phyloP scores from a whole-genome alignment of 1,140 invertebrate species.

The Caenorhabditis latens region DNA sequence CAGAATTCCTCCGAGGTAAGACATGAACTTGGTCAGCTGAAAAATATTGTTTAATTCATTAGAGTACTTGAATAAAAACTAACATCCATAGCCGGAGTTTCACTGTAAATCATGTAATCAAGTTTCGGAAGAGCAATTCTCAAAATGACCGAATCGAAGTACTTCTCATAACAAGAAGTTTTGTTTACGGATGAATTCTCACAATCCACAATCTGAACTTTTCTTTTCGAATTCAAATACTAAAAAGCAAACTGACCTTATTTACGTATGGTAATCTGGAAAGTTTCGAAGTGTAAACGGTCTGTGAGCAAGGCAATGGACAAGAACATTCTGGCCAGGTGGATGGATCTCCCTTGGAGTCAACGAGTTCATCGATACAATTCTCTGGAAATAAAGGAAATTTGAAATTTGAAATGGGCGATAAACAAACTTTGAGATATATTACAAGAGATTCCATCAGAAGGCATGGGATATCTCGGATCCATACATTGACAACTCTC shows the following conservation, averaged over 20 bases:
- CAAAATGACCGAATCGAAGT: conserved; percentile 6
- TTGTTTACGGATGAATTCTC: neutral
- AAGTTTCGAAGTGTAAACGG: conserved; percentile 30
- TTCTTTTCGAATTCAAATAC: neutral
- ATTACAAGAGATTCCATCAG: conserved; percentile 45
- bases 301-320: conserved; percentile 61
- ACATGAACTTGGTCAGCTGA: conserved; percentile 27
- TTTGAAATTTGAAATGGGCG: neutral
- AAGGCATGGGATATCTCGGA: conserved; percentile 57
- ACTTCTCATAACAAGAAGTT: conserved; percentile 15
- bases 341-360: conserved; percentile 61
- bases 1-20: conserved; percentile 32
- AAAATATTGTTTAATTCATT: neutral
- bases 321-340: conserved; percentile 59
- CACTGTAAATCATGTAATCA: conserved; percentile 42
- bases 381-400: conserved; percentile 43
- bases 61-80: neutral
- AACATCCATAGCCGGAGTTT: conserved; percentile 31
- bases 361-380: conserved; percentile 58
- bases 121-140: conserved; percentile 27
- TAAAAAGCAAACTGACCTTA: neutral
- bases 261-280: conserved; percentile 31
- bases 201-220: conserved; percentile 4
- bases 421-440: conserved; percentile 46
- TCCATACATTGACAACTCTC: conserved; percentile 64